Conservation (phyloP, 2,113 vertebrate genomes). For the Saccopteryx bilineata region DNA sequence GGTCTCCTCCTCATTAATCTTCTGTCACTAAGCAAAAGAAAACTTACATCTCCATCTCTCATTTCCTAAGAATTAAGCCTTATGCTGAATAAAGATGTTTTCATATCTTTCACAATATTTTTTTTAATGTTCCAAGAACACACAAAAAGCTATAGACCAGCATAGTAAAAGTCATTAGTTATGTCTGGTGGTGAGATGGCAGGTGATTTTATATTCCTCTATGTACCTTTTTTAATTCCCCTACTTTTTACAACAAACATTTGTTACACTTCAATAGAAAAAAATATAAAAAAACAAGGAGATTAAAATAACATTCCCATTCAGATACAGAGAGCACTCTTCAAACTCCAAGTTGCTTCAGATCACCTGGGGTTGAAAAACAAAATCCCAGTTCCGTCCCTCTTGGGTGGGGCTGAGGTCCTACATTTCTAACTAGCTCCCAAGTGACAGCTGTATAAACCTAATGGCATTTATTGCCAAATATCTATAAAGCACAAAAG, state of each 20-base stretch:
- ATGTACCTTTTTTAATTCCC: not conserved
- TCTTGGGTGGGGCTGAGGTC: not conserved
- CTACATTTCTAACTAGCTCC: not conserved
- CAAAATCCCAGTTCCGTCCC: not conserved
- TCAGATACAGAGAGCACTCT: not conserved
- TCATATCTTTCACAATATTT: not conserved
- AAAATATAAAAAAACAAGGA: not conserved
- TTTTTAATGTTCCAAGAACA: not conserved
- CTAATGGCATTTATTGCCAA: not conserved
- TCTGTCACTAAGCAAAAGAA: not conserved
- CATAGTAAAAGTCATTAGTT: not conserved
- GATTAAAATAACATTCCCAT: not conserved
- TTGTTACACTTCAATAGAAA: not conserved
- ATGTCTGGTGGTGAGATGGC: not conserved
- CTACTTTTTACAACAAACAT: not conserved
- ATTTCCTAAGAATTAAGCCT: constrained; percentile 43
- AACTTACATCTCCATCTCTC: not conserved
- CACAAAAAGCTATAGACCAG: not conserved
- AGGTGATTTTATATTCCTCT: not conserved
- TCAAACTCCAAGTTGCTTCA: not conserved
- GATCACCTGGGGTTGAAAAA: not conserved
- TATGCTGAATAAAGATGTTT: not conserved
- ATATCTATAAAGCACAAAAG: not conserved
- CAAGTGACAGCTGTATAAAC: not conserved
- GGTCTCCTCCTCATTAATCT: not conserved